A percentile compares a stretch with the other conserved stretches of the same genome.
These are phyloP conservation scores for Leucophenga montana DNA, from an alignment of 2,888 invertebrate genomes.

Conservation along the genomic window DNA sequence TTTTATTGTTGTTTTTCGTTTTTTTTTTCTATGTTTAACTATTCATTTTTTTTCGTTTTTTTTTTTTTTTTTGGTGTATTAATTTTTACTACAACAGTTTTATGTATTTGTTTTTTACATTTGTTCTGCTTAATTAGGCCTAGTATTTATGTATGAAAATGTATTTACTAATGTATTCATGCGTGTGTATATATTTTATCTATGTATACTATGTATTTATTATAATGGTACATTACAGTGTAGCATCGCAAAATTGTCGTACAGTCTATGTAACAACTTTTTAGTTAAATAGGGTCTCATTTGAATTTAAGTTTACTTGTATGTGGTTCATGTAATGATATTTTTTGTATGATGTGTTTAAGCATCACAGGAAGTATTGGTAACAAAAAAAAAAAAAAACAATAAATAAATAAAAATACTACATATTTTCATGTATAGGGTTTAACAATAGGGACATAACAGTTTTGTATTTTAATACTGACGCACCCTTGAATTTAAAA, in stretches of 20 bases:
- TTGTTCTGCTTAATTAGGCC: constrained; percentile 25
- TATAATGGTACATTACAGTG: constrained; percentile 67
- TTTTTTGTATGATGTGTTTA: too few species aligned
- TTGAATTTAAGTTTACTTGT: too few species aligned
- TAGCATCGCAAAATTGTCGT: constrained; percentile 60
- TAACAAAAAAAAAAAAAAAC: too few species aligned
- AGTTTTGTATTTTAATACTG: too few species aligned
- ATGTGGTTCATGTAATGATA: too few species aligned
- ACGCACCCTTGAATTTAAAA: too few species aligned
- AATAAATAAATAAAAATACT: too few species aligned
- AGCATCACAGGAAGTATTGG: too few species aligned
- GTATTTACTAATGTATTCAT: constrained; percentile 40
- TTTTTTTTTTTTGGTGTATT: constrained; percentile 11
- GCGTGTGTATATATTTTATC: constrained; percentile 44
- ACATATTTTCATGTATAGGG: too few species aligned
- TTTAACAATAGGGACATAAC: too few species aligned
- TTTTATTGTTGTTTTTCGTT: constrained; percentile 29
- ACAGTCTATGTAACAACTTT: background rate
- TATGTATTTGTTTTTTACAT: constrained; percentile 37
- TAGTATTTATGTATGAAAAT: constrained; percentile 28
- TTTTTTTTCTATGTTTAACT: constrained; percentile 17
- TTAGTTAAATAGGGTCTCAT: background rate
- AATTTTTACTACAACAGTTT: constrained; percentile 17
- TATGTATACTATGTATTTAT: constrained; percentile 29
- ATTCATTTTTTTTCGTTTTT: constrained; percentile 44